Base-by-base conservation (phyloP, 2,888 invertebrate genomes). In the Rhyacophila evoluta region DNA sequence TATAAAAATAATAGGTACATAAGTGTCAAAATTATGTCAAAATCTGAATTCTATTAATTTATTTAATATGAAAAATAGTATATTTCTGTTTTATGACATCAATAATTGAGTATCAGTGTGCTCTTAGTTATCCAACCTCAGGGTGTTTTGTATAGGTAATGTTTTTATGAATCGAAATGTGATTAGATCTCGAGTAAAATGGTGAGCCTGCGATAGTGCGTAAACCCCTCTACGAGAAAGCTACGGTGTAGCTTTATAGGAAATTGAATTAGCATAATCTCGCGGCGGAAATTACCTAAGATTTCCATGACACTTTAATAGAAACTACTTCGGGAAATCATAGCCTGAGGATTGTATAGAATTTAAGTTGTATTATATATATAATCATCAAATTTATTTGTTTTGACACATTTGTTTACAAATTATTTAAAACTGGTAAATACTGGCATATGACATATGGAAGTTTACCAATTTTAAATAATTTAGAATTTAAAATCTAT, bases 211-310 rank as follows among this genome's bases (percentile, higher is more conserved):
- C 55, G 25, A 55, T 55, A 55, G 55, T 55, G 25, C 25, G 25
- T 25, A 55, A 19, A 55, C 55, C 55, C 55, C 19, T 55, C 39
- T 39, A 67, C 41, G 39, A 36, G 69, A 33, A 27, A 76, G 72
- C 37, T 41, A 55, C 78, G 25, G 69, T 74, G 55, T 78, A 76
- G 33, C 79, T 79, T 81, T 78, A 75, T 77, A 27, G 81, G 77
- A 81, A 79, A 81, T 81, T 79, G 81, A 79, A 79, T 81, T 81
- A 77, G 73, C 81, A 81, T 81, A 81, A 81, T 77, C 81, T 73
- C 25, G 74, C 37, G 74, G 77, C 79, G 80, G 76, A 68, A 78
- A 75, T 78, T 77, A 76, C 33, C 68, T 77, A 72, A 33, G 72
- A 55, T 55, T 55, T 12, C 8, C 55, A 19, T 10, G 19, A 8